Evolutionary conservation across 2,797 vertebrate genomes (phyloP).

Genomic region (Mus caroli): DNA sequence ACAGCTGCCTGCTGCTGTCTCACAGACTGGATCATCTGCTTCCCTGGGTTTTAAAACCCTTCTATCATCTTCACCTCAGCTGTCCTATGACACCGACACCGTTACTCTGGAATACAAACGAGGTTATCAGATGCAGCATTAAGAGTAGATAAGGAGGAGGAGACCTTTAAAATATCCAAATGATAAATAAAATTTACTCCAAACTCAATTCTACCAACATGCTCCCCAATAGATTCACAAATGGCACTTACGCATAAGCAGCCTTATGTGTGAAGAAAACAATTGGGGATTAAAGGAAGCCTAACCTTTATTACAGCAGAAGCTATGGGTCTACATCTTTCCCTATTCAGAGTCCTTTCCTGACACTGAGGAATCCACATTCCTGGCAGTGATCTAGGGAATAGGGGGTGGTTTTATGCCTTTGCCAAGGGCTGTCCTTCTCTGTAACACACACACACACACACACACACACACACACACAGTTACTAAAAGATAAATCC

Average conservation of each 20-base stretch:
- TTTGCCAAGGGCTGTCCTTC: constrained; percentile 40
- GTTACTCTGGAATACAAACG: constrained; percentile 2
- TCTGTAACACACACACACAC: constrained; percentile 29
- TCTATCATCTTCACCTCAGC: background rate
- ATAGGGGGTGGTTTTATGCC: constrained; percentile 52
- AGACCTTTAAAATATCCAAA: constrained; percentile 34
- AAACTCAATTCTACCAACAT: background rate
- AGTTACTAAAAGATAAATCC: constrained; percentile 63
- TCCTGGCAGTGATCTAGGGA: constrained; percentile 56
- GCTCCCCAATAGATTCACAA: background rate
- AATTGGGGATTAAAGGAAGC: constrained; percentile 62
- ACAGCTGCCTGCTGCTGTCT: background rate
- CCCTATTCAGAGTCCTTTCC: constrained; percentile 50
- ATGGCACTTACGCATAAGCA: background rate
- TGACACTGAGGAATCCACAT: constrained; percentile 62
- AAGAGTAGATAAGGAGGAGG: background rate
- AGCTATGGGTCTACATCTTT: constrained; percentile 16
- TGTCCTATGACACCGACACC: background rate
- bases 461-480: no score
- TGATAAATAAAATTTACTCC: background rate
- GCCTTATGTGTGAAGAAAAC: constrained; percentile 46
- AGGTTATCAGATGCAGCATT: background rate
- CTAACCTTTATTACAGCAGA: constrained; percentile 28
- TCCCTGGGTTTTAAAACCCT: background rate
- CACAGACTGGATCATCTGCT: background rate